Evolutionary conservation across 37 sponge, comb jelly and placozoan species (phyloP), one percentile per base, ranked within the genome.

Genomic region (Dysidea cf. avara): DNA sequence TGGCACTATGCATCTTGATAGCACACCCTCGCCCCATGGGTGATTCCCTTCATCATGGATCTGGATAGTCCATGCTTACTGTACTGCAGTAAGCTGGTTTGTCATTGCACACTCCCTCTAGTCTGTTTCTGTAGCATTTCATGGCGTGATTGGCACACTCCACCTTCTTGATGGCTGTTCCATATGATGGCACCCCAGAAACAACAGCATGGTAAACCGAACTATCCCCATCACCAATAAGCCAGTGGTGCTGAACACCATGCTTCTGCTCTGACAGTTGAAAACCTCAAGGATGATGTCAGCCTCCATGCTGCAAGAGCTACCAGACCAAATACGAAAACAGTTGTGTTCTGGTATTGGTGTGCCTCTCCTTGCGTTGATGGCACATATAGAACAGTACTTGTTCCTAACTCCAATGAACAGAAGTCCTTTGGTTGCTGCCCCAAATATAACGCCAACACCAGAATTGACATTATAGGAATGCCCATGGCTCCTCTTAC

Each of bases 151-250:
- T 61, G 62, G 62, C 62, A 61, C 62, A 61, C 7, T 61, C 62
- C 4, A 61, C n/a, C n/a, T n/a, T n/a, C n/a, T n/a, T n/a, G n/a
- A n/a, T n/a, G n/a, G n/a, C n/a, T n/a, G n/a, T n/a, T n/a, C n/a
- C n/a, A n/a, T n/a, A n/a, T n/a, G n/a, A n/a, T n/a, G n/a, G n/a
- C n/a, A n/a, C n/a, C n/a, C n/a, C n/a, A n/a, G n/a, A n/a, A n/a
- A n/a, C n/a, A n/a, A n/a, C n/a, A n/a, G n/a, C n/a, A n/a, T n/a
- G n/a, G n/a, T n/a, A n/a, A n/a, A n/a, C n/a, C n/a, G n/a, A n/a
- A n/a, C n/a, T n/a, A n/a, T n/a, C n/a, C 32, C 62, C 62, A 61
- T 61, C 62, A 2, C 62, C 62, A 61, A 61, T 61, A 24, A 61
- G 34, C 28, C 4, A 61, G 34, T 33, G 28, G 32, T 61, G 32